Conservation (phyloP, 2,797 vertebrate genomes). For the Scarus forsteni region DNA sequence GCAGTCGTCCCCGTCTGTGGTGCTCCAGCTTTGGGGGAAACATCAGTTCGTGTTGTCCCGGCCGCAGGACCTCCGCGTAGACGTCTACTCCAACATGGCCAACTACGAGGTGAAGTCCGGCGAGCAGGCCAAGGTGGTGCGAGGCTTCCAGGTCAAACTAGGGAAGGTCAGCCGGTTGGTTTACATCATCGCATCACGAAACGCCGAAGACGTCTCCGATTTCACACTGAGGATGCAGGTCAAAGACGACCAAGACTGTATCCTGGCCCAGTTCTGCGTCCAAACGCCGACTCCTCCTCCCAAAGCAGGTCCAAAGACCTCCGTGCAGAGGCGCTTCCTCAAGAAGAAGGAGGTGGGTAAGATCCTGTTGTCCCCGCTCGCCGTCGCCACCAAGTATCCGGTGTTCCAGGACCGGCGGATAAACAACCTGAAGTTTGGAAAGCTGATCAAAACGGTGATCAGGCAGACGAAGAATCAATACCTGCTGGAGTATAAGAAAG, state of each 20-base stretch:
- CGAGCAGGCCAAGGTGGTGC: constrained; percentile 88
- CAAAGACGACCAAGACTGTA: constrained; percentile 90
- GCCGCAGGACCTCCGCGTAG: constrained; percentile 92
- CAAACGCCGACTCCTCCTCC: constrained; percentile 93
- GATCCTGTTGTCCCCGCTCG: constrained; percentile 92
- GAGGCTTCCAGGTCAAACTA: constrained; percentile 96
- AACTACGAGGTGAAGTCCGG: constrained; percentile 90
- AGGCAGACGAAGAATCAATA: constrained; percentile 95
- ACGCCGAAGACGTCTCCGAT: constrained; percentile 87
- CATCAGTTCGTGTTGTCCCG: constrained; percentile 91
- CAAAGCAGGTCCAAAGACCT: constrained; percentile 88
- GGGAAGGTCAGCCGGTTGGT: constrained; percentile 93
- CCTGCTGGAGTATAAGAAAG: constrained; percentile 95
- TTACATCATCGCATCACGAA: constrained; percentile 89
- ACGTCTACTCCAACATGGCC: constrained; percentile 95
- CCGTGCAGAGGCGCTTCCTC: constrained; percentile 91
- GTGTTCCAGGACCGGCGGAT: constrained; percentile 92
- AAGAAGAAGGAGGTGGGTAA: constrained; percentile 97
- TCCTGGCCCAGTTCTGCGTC: constrained; percentile 95
- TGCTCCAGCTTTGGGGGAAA: constrained; percentile 96
- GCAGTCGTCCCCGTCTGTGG: constrained; percentile 85
- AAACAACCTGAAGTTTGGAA: constrained; percentile 91
- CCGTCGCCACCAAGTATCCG: constrained; percentile 90
- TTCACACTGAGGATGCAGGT: constrained; percentile 94
- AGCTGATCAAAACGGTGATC: constrained; percentile 94